Evolutionary conservation across 1,140 invertebrate species (phyloP).

Genomic region (Thrips palmi): DNA sequence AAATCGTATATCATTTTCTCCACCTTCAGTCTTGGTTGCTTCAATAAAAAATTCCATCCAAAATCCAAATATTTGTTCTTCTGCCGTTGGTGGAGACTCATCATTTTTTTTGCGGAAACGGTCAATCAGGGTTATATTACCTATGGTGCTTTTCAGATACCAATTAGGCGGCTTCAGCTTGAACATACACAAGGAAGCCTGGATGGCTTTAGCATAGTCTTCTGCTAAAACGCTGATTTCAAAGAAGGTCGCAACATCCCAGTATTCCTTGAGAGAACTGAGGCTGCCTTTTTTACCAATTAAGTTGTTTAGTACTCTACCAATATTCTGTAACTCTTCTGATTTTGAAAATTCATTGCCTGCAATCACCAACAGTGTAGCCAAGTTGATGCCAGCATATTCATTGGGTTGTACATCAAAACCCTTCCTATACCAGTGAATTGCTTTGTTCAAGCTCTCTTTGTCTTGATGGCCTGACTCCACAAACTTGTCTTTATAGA

Average conservation of each 20-base stretch:
- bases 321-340: constrained; percentile 75
- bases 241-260: constrained; percentile 99
- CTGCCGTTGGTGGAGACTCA: constrained; percentile 42
- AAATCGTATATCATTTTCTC: constrained; percentile 68
- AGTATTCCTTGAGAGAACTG: constrained; percentile 85
- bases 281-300: constrained; percentile 96
- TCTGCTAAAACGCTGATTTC: constrained; percentile 96
- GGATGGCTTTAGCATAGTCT: constrained; percentile 91
- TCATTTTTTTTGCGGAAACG: constrained; percentile 70
- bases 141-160: constrained; percentile 97
- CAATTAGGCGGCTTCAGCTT: constrained; percentile 96
- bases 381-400: constrained; percentile 97
- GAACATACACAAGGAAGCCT: constrained; percentile 98
- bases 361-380: constrained; percentile 91
- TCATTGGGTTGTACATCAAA: constrained; percentile 95
- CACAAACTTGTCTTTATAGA: constrained; percentile 98
- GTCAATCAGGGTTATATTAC: constrained; percentile 92
- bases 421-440: constrained; percentile 95
- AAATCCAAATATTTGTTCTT: constrained; percentile 83
- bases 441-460: constrained; percentile 78
- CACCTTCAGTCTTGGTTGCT: constrained; percentile 62
- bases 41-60: constrained; percentile 99
- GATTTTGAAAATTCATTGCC: constrained; percentile 90
- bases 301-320: constrained; percentile 81
- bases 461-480: constrained; percentile 83